phyloP scores from a whole-genome alignment of 2,888 invertebrate species.

The Acronicta psi region DNA sequence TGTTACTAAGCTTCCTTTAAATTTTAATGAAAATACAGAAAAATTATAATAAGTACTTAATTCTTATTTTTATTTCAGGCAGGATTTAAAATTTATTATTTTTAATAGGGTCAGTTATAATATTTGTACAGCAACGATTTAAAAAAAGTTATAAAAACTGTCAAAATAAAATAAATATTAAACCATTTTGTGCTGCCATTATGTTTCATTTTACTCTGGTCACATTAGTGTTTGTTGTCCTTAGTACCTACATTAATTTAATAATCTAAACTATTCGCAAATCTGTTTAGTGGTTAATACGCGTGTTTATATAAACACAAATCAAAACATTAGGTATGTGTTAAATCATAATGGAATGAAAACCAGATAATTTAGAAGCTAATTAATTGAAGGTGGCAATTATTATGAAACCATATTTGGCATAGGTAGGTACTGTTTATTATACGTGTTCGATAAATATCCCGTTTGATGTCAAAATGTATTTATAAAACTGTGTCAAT shows the following conservation, averaged over 20 bases:
- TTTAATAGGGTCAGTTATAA: no score
- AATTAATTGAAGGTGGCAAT: not conserved
- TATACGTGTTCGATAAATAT: slow-evolving; percentile 14
- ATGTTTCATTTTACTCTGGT: no score
- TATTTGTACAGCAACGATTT: no score
- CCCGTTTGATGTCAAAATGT: not conserved
- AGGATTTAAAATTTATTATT: no score
- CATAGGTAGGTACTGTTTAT: not conserved
- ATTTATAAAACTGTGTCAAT: not conserved
- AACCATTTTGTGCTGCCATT: no score
- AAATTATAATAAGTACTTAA: no score
- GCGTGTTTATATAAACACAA: not conserved
- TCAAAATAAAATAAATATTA: no score
- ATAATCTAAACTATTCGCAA: not conserved
- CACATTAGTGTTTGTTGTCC: no score
- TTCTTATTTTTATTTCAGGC: no score
- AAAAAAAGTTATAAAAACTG: no score
- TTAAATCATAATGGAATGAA: slow-evolving; percentile 13
- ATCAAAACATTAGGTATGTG: slow-evolving; percentile 20
- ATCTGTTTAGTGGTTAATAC: not conserved
- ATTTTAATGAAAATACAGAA: no score
- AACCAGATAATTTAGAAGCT: slow-evolving; percentile 17
- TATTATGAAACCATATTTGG: not conserved
- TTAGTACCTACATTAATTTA: not conserved
- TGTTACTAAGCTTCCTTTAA: no score